These are phyloP conservation scores for Drosophila gaucha DNA, from an alignment of 2,888 invertebrate genomes.

Conservation along the genomic window DNA sequence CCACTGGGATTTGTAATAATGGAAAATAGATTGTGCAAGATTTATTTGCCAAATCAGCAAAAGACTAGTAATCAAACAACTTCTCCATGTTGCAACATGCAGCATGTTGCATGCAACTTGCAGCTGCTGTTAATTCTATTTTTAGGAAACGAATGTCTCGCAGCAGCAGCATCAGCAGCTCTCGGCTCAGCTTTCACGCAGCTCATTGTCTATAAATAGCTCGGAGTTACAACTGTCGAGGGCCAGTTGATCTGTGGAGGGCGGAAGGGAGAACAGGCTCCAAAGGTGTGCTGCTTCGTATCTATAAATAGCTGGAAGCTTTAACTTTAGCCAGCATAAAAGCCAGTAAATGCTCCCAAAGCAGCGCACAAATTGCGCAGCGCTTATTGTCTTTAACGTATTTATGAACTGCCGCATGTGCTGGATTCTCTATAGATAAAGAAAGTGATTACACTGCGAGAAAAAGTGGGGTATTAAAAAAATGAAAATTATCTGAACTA, in stretches of 20 bases:
- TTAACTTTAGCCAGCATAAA: slow-evolving; percentile 47
- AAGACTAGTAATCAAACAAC: not conserved
- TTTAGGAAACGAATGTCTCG: slow-evolving; percentile 29
- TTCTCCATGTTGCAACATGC: slow-evolving; percentile 1
- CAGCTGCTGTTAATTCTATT: slow-evolving; percentile 27
- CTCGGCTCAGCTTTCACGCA: slow-evolving; percentile 1
- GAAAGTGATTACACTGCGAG: slow-evolving; percentile 8
- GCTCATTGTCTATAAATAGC: slow-evolving; percentile 46
- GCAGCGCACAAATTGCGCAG: slow-evolving; percentile 57
- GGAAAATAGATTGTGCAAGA: slow-evolving; percentile 2
- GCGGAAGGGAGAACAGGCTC: not conserved
- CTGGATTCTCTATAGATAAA: slow-evolving; percentile 1
- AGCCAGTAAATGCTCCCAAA: slow-evolving; percentile 71
- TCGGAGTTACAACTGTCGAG: slow-evolving; percentile 36
- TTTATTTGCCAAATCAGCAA: slow-evolving; percentile 10
- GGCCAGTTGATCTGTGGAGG: not conserved
- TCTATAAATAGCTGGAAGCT: slow-evolving; percentile 50
- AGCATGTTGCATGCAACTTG: slow-evolving; percentile 22
- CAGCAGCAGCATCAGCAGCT: not conserved
- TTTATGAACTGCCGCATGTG: slow-evolving; percentile 27
- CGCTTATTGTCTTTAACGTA: slow-evolving; percentile 60
- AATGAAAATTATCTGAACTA: too few species aligned
- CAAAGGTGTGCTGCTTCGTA: not conserved
- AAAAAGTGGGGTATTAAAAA: too few species aligned
- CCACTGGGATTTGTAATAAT: slow-evolving; percentile 7